These are phyloP conservation scores for Sylvietta virens DNA, from an alignment of 2,113 vertebrate species.

Conservation along the genomic window DNA sequence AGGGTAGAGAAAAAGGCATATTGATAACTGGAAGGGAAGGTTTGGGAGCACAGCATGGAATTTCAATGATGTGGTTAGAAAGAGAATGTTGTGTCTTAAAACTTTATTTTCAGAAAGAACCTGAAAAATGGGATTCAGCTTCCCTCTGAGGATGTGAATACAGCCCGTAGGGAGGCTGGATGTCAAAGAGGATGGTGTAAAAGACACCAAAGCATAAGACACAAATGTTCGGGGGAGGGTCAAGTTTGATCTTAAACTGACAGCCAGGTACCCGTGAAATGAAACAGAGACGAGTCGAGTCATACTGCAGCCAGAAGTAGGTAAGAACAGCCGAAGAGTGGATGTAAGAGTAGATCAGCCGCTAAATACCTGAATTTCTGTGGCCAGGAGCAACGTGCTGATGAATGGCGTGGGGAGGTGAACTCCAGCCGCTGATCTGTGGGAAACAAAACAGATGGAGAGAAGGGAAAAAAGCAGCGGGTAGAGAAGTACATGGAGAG, in stretches of 20 bases:
- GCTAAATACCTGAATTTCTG: background rate
- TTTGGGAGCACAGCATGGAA: background rate
- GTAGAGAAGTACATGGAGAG: background rate
- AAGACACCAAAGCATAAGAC: background rate
- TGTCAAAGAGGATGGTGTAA: background rate
- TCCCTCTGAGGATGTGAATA: background rate
- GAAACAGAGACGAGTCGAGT: background rate
- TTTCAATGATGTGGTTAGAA: background rate
- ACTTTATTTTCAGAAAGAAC: background rate
- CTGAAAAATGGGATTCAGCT: background rate
- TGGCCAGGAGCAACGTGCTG: background rate
- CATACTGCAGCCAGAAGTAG: background rate
- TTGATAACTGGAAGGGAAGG: background rate
- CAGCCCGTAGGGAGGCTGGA: background rate
- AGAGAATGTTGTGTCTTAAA: background rate
- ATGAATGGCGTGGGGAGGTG: background rate
- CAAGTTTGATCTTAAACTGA: background rate
- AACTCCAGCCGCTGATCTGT: background rate
- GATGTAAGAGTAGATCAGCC: background rate
- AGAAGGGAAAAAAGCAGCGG: background rate
- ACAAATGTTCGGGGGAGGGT: background rate
- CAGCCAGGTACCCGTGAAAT: background rate
- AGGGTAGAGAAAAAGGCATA: background rate
- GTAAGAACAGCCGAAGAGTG: background rate
- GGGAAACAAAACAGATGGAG: background rate